These are phyloP conservation scores for Pyrrhia umbra DNA, from an alignment of 2,888 invertebrate genomes.

Conservation along the genomic window DNA sequence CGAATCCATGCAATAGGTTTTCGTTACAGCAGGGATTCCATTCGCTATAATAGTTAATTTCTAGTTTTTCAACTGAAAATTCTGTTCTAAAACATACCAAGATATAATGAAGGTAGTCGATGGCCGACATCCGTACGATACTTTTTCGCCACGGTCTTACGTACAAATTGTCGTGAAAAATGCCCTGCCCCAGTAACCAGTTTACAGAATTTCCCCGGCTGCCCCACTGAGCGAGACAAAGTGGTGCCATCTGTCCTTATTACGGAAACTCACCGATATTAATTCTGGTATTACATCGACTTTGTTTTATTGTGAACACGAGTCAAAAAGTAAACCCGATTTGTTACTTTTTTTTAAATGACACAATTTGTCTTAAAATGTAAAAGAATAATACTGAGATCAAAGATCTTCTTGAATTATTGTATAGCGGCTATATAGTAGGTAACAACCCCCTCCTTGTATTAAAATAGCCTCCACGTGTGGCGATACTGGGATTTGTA, in stretches of 20 bases:
- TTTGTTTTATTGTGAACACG: constrained; percentile 62
- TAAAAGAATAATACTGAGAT: neutral
- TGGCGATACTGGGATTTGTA: no score
- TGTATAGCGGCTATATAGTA: no score
- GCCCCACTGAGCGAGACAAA: constrained; percentile 69
- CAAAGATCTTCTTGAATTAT: no score
- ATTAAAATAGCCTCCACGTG: no score
- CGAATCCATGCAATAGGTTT: no score
- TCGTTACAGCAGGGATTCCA: no score
- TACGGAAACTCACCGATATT: constrained; percentile 69
- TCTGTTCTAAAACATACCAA: neutral
- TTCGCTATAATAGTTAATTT: no score
- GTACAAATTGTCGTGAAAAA: constrained; percentile 26
- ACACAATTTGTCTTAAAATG: neutral
- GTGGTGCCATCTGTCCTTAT: constrained; percentile 70
- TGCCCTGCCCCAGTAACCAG: constrained; percentile 30
- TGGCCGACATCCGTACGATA: neutral
- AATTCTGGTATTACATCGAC: constrained; percentile 68
- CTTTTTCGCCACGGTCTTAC: neutral
- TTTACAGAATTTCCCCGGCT: constrained; percentile 59
- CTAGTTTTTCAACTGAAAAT: no score
- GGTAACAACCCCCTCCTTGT: no score
- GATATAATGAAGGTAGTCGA: neutral
- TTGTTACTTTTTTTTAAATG: constrained; percentile 41
- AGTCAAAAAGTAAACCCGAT: constrained; percentile 44